phyloP scores from a whole-genome alignment of 2,888 invertebrate species.

The Chironomus tentans region DNA sequence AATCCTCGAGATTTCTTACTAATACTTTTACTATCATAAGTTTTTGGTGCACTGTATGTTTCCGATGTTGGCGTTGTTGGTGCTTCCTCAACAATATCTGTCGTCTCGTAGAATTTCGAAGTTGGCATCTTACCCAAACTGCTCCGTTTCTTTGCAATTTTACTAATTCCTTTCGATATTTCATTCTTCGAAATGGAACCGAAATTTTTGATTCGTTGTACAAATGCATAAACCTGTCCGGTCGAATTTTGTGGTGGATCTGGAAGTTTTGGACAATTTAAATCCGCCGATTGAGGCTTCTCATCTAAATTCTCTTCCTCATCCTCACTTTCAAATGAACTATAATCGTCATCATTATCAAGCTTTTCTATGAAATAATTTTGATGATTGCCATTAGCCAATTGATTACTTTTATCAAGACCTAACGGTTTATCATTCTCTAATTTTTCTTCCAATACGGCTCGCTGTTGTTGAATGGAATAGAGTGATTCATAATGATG shows the following conservation, averaged over 20 bases:
- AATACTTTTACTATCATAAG: constrained; percentile 44
- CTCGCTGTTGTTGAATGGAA: constrained; percentile 30
- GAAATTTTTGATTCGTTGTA: constrained; percentile 57
- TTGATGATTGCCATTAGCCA: background rate
- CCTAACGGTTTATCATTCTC: constrained; percentile 17
- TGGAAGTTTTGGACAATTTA: constrained; percentile 47
- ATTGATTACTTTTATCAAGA: constrained; percentile 29
- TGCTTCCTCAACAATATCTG: background rate
- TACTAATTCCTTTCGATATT: constrained; percentile 45
- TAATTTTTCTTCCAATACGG: constrained; percentile 7
- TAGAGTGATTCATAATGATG: constrained; percentile 61
- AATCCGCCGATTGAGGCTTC: constrained; percentile 40
- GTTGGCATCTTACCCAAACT: background rate
- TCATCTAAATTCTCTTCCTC: constrained; percentile 47
- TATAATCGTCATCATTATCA: constrained; percentile 52
- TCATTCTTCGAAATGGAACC: constrained; percentile 47
- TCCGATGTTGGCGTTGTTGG: background rate
- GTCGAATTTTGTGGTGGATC: constrained; percentile 47
- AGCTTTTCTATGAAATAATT: constrained; percentile 17
- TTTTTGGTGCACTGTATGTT: constrained; percentile 37
- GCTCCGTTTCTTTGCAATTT: constrained; percentile 29
- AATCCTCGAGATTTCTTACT: constrained; percentile 33
- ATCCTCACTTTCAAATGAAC: constrained; percentile 62
- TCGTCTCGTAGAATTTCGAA: constrained; percentile 12
- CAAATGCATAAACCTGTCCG: constrained; percentile 55